phyloP scores from a whole-genome alignment of 2,888 invertebrate genomes.

The Nymphalis urticae region DNA sequence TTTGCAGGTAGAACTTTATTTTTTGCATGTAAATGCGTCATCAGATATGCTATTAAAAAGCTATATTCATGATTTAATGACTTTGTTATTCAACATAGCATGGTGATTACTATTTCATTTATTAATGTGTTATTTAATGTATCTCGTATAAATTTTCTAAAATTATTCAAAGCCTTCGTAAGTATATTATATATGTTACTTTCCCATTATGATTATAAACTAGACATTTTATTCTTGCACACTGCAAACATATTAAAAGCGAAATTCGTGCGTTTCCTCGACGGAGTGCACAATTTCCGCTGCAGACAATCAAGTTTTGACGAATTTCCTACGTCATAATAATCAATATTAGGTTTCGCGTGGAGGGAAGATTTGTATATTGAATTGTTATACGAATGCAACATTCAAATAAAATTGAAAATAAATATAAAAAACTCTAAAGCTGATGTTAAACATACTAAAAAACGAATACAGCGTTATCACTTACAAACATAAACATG shows the following conservation, averaged over 20 bases:
- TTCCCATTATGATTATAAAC: background rate
- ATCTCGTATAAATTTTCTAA: background rate
- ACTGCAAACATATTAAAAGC: constrained; percentile 21
- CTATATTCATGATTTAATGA: no score
- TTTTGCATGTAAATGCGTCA: background rate
- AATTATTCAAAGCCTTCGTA: background rate
- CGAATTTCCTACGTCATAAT: constrained; percentile 44
- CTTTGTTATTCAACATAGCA: no score
- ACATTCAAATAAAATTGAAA: no score
- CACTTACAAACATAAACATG: no score
- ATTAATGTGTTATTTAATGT: no score
- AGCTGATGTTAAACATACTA: no score
- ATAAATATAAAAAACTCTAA: no score
- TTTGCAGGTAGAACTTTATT: background rate
- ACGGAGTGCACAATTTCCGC: constrained; percentile 45
- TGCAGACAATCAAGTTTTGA: constrained; percentile 45
- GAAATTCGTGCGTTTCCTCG: constrained; percentile 40
- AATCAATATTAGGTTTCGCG: constrained; percentile 40
- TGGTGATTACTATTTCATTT: no score
- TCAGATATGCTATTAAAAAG: background rate
- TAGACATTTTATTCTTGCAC: constrained; percentile 10
- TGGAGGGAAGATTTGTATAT: constrained; percentile 29
- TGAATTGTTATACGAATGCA: constrained; percentile 19
- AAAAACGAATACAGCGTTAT: no score
- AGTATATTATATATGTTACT: background rate